These are phyloP conservation scores for Scylla paramamosain DNA, from an alignment of 1,140 invertebrate species.

Conservation along the genomic window DNA sequence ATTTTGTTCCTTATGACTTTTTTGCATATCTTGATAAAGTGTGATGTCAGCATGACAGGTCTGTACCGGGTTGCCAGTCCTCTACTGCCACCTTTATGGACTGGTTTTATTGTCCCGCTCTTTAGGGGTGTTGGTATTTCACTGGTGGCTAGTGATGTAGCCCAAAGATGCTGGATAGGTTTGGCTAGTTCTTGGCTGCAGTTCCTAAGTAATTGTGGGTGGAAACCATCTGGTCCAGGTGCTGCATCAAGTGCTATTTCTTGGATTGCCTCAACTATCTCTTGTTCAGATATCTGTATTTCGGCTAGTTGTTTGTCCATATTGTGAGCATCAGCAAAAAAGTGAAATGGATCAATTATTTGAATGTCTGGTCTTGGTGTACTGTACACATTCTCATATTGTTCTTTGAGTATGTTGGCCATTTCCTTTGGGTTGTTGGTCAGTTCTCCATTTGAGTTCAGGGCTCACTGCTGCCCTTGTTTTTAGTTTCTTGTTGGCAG, in stretches of 20 bases:
- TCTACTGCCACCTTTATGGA: conserved; percentile 65
- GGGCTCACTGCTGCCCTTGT: not conserved
- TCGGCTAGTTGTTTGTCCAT: conserved; percentile 24
- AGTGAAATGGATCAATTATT: conserved; percentile 36
- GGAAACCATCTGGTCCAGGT: conserved; percentile 54
- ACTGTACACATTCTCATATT: conserved; percentile 48
- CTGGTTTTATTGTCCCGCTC: conserved; percentile 65
- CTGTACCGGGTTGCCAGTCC: conserved; percentile 36
- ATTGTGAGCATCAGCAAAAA: not conserved
- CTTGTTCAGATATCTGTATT: conserved; percentile 35
- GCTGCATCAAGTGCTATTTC: conserved; percentile 56
- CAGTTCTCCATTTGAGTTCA: not conserved
- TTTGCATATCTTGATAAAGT: conserved; percentile 67
- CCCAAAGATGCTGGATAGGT: conserved; percentile 44
- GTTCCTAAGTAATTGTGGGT: conserved; percentile 57
- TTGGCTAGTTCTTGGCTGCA: conserved; percentile 29
- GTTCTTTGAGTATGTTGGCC: conserved; percentile 47
- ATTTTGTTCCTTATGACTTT: conserved; percentile 53
- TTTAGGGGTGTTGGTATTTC: conserved; percentile 61
- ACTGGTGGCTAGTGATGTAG: conserved; percentile 29
- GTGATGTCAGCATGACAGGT: conserved; percentile 60
- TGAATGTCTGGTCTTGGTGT: not conserved
- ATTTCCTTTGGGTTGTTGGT: conserved; percentile 16
- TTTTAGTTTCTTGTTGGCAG: conserved; percentile 37
- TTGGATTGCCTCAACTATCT: conserved; percentile 53